A percentile compares a stretch with the other conserved stretches of the same genome.
phyloP scores from a whole-genome alignment of 2,888 invertebrate species.

The Volucella inanis region DNA sequence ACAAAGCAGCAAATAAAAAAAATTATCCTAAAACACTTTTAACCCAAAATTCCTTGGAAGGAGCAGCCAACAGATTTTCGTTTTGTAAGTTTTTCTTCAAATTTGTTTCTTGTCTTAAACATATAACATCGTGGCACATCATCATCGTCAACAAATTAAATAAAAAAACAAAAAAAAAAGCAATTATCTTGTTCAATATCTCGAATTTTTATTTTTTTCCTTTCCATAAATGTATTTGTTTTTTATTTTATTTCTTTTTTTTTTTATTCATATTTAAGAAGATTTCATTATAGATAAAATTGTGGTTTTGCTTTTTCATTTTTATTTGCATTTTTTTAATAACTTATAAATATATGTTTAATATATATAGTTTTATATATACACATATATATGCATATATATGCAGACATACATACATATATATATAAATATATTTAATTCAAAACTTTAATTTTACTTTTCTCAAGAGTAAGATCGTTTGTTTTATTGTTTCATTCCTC shows the following conservation, averaged over 20 bases:
- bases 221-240: conserved; percentile 64
- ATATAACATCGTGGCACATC: conserved; percentile 33
- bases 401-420: conserved; percentile 4
- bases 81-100: conserved; percentile 22
- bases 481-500: too few species aligned
- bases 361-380: conserved; percentile 43
- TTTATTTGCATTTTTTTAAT: conserved; percentile 52
- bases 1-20: conserved; percentile 45
- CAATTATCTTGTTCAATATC: conserved; percentile 73
- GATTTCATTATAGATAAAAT: conserved; percentile 65
- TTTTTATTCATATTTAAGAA: conserved; percentile 63
- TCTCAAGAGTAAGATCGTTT: conserved; percentile 65
- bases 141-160: conserved; percentile 47
- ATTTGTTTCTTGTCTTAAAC: conserved; percentile 37
- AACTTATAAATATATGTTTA: conserved; percentile 69
- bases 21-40: conserved; percentile 24
- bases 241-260: conserved; percentile 6
- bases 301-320: conserved; percentile 52
- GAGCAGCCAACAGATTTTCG: conserved; percentile 56
- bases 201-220: conserved; percentile 73
- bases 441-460: conserved; percentile 51
- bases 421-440: conserved; percentile 62
- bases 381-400: too few species aligned
- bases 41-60: conserved; percentile 34
- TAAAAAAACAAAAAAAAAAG: conserved; percentile 38